These are phyloP conservation scores for Ranitomeya variabilis DNA, from an alignment of 2,113 vertebrate species.

Conservation along the genomic window DNA sequence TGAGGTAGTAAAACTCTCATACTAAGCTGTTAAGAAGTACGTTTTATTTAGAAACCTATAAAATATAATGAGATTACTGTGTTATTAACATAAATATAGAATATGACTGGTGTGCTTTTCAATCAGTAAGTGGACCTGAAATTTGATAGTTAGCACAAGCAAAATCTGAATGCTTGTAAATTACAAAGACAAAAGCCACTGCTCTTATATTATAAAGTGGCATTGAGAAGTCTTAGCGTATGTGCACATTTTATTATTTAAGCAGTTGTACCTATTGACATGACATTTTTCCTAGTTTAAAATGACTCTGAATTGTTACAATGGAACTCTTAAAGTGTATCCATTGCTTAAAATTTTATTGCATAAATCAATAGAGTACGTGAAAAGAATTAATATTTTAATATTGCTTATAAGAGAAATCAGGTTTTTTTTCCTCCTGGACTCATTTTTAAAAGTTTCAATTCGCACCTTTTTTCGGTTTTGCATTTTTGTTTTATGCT, in stretches of 20 bases:
- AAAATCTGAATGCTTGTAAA: conserved; percentile 33
- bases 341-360: too few relatives aligned
- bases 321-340: too few relatives aligned
- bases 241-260: background rate
- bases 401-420: too few relatives aligned
- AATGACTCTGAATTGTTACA: background rate
- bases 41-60: conserved; percentile 56
- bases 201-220: background rate
- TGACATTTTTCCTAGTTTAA: background rate
- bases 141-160: conserved; percentile 6
- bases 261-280: background rate
- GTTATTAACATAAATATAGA: conserved; percentile 55
- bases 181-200: conserved; percentile 14
- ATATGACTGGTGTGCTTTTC: conserved; percentile 41
- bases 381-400: too few relatives aligned
- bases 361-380: too few relatives aligned
- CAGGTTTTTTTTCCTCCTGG: too few relatives aligned
- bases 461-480: too few relatives aligned
- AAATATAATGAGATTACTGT: conserved; percentile 54
- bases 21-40: conserved; percentile 49
- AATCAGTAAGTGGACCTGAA: conserved; percentile 46
- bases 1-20: conserved; percentile 49
- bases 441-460: too few relatives aligned
- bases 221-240: background rate
- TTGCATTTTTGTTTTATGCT: too few relatives aligned